Evolutionary conservation across 2,113 vertebrate species (phyloP), one percentile per base, ranked within the genome.

Genomic region (Paratilapia polleni): DNA sequence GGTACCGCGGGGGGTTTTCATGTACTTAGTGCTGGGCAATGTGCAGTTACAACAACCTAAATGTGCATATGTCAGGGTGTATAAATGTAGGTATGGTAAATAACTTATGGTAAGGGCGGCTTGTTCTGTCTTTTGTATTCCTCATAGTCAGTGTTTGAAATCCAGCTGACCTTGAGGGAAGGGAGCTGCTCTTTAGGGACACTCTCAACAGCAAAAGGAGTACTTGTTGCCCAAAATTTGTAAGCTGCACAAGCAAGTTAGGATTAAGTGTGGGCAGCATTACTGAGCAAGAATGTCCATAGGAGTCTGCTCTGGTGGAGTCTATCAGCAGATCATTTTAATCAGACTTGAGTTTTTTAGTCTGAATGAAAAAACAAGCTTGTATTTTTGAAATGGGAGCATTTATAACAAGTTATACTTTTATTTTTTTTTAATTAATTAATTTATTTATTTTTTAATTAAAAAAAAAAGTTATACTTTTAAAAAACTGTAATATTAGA

Each of bases 1-100:
- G 97, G 98, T 98, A 95, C 43, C 0, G 2, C 15, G 61, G 56
- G 52, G 41, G 61, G 59, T 26, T n/a, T 74, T 43, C 14, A 15
- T 74, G 31, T 63, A 20, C 38, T 19, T 12, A 14, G 15, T 61
- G 15, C 19, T 13, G 54, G 56, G 28, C 34, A 24, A 5, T 38
- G 6, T 57, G 22, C 28, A 74, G 52, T 47, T 8, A 38, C 19
- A 52, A 1, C 17, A 52, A 8, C 17, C 15, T 52, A 52, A 52
- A 52, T 52, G 47, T 52, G 49, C 1, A 6, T 52, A 52, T 52
- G 15, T 52, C 47, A 34, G 10, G 26, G 13, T 73, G 6, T 73
- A 2, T 73, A 52, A 70, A 28, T 70, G 17, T 52, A 70, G 43
- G 43, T 52, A 70, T 75, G 58, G 78, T 52, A 14, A 58, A 17